Base-by-base conservation (phyloP, 2,888 invertebrate species). In the Coecobrya sp. region DNA sequence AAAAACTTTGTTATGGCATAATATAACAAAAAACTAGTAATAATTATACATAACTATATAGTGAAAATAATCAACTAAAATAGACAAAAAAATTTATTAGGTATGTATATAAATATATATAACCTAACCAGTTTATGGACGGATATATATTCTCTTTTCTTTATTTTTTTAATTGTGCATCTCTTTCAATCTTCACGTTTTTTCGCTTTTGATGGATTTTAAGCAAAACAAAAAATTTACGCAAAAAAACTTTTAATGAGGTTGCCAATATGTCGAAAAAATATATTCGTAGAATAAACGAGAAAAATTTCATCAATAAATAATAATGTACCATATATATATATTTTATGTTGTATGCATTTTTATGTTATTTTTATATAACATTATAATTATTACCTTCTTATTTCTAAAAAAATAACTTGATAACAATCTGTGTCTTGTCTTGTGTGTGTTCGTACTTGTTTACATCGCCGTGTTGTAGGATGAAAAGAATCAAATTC, bases 401-500 rank as follows among this genome's bases (percentile, higher is more conserved):
- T 68, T 62, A 30, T n/a, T 65, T 25, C 65, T 25, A 76, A 76
- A 76, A 76, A 11, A 25, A 27, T 76, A 76, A 76, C 76, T 76
- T 45, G 76, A 76, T 76, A 76, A 76, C 76, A 76, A 76, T 27
- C 81, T 81, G 7, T 76, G 49, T 55, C 30, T 22, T 81, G 52
- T 81, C 81, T 81, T 81, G 68, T 70, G 68, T 70, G 36, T 70
- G 65, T 79, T 55, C 19, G 73, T 73, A 70, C n/a, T 16, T 70
- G 4, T 70, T 16, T 30, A 65, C 68, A 30, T 86, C 36, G 84
- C 94, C 94, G 94, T 94, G 94, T 95, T 95, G 94, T 95, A 97
- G 96, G 97, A 97, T 95, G 97, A 97, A 96, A 97, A 97, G 95
- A 96, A 96, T 95, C 97, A 97, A 96, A 96, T 97, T 95, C 96